phyloP scores from a whole-genome alignment of 2,113 vertebrate species.

The Nothoprocta perdicaria region DNA sequence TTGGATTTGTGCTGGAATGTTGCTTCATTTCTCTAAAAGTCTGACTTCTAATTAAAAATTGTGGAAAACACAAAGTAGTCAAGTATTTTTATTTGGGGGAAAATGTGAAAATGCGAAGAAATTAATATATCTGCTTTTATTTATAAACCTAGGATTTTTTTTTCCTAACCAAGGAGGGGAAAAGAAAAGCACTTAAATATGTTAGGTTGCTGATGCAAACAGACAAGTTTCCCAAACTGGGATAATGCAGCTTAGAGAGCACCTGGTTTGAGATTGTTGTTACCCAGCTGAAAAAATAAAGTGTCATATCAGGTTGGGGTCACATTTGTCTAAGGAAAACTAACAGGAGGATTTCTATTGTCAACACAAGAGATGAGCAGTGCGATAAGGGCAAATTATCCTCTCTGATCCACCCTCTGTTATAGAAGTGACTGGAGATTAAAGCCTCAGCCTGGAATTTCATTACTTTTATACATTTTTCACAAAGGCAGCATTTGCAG shows the following conservation, averaged over 20 bases:
- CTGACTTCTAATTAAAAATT: slow-evolving; percentile 5
- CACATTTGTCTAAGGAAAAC: slow-evolving; percentile 78
- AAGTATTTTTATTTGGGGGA: background rate
- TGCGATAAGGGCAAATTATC: slow-evolving; percentile 73
- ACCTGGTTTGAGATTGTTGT: slow-evolving; percentile 65
- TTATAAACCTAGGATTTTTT: background rate
- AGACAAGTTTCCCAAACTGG: background rate
- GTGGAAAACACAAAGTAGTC: background rate
- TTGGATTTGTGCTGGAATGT: background rate
- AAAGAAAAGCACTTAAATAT: background rate
- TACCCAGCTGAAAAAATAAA: slow-evolving; percentile 80
- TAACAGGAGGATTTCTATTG: slow-evolving; percentile 79
- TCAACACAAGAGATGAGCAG: slow-evolving; percentile 80
- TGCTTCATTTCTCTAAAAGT: background rate
- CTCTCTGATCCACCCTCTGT: slow-evolving; percentile 72
- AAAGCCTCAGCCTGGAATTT: slow-evolving; percentile 72
- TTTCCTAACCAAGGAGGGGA: background rate
- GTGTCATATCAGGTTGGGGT: slow-evolving; percentile 72
- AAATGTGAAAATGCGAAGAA: background rate
- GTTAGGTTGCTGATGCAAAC: background rate
- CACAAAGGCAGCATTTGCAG: slow-evolving; percentile 56
- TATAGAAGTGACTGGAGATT: slow-evolving; percentile 73
- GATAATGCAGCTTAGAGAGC: slow-evolving; percentile 45
- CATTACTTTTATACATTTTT: slow-evolving; percentile 71
- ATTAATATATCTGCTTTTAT: background rate